These are phyloP conservation scores for Sebastes fasciatus DNA, from an alignment of 2,113 vertebrate genomes.

Conservation along the genomic window DNA sequence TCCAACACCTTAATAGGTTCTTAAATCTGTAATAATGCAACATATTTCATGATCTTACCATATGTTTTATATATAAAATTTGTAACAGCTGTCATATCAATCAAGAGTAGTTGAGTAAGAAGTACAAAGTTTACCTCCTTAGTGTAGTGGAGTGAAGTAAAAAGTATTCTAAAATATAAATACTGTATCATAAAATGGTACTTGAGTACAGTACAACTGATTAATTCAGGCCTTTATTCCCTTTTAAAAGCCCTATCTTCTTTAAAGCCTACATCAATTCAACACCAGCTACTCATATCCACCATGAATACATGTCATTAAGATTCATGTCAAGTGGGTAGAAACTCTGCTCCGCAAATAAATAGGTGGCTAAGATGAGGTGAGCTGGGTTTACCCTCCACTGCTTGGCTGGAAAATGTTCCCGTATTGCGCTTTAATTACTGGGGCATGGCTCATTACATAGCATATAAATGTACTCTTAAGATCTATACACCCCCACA, in stretches of 20 bases:
- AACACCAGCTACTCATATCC: conserved; percentile 9
- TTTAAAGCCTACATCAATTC: neutral
- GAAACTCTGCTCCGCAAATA: conserved; percentile 40
- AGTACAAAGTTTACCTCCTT: neutral
- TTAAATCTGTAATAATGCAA: neutral
- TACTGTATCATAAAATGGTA: neutral
- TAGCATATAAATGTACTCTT: conserved; percentile 58
- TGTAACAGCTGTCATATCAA: neutral
- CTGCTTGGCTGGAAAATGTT: conserved; percentile 55
- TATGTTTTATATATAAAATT: neutral
- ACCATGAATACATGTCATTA: conserved; percentile 19
- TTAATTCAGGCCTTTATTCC: neutral
- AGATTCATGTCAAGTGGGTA: conserved; percentile 2
- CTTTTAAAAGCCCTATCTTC: neutral
- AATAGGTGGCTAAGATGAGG: conserved; percentile 44
- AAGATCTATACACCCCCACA: conserved; percentile 44
- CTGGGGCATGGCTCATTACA: conserved; percentile 70
- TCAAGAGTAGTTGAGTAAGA: neutral
- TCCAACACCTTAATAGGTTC: neutral
- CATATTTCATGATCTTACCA: neutral
- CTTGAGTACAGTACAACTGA: neutral
- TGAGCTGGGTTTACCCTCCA: conserved; percentile 51
- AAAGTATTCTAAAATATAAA: neutral
- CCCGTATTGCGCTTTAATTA: conserved; percentile 65
- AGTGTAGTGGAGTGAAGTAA: neutral